Conservation (phyloP, 2,888 invertebrate genomes). For the Phaedon cochleariae region DNA sequence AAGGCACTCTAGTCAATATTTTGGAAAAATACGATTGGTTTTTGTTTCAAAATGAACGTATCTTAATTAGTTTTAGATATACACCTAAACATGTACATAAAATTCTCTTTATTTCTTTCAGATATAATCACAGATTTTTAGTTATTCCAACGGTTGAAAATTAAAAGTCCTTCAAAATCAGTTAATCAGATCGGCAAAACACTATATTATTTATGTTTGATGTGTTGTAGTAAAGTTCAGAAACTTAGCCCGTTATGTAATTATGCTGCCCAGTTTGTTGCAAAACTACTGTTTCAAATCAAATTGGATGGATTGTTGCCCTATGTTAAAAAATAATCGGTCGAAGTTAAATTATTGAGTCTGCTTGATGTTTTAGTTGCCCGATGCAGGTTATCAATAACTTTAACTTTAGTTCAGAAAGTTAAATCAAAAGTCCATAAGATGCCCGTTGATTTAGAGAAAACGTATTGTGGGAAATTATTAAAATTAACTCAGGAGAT, state of each 20-base stretch:
- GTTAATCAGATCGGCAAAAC: constrained; percentile 32
- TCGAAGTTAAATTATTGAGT: constrained; percentile 53
- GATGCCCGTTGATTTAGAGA: constrained; percentile 46
- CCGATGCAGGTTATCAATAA: constrained; percentile 55
- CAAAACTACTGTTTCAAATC: constrained; percentile 43
- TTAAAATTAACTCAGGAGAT: constrained; percentile 39
- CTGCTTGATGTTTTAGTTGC: constrained; percentile 54
- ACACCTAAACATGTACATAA: constrained; percentile 53
- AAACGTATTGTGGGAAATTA: constrained; percentile 33
- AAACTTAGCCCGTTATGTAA: constrained; percentile 53
- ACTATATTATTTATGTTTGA: constrained; percentile 45
- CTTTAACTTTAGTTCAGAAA: constrained; percentile 46
- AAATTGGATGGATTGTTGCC: constrained; percentile 49
- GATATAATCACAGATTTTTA: constrained; percentile 56
- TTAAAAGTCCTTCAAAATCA: constrained; percentile 40
- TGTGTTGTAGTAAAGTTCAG: constrained; percentile 42
- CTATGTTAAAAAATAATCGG: constrained; percentile 42
- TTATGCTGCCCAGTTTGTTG: constrained; percentile 51
- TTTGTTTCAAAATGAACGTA: constrained; percentile 45
- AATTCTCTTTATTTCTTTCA: constrained; percentile 37
- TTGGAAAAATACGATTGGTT: constrained; percentile 59
- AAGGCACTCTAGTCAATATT: constrained; percentile 62
- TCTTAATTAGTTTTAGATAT: constrained; percentile 46
- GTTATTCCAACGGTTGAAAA: constrained; percentile 46
- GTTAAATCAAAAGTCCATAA: constrained; percentile 34